Evolutionary conservation across 2,113 vertebrate species (phyloP), one percentile per base, ranked within the genome.

Genomic region (Petromus typicus): DNA sequence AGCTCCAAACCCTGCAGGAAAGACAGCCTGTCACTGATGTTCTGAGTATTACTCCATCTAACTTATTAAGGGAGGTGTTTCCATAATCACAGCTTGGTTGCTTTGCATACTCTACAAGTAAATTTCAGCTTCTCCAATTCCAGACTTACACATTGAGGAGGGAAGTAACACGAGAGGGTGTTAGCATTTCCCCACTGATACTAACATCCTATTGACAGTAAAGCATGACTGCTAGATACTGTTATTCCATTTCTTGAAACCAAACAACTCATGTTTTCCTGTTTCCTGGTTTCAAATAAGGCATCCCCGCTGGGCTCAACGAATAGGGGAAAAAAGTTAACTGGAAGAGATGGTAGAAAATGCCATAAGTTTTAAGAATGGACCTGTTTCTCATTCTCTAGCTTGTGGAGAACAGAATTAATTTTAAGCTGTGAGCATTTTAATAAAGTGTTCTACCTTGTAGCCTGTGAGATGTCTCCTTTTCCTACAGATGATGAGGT

Each of bases 351-450:
- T 45, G 25, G 54, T 27, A 64, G 83, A 85, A 92, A 92, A 89
- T 86, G 73, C 10, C 48, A 92, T 12, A 9, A 22, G 64, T 93
- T 96, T 81, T n/a, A 93, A 94, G 69, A 90, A 54, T 17, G 7
- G 43, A 81, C 6, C 37, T 73, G 43, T 5, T 96, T 97, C 64
- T 45, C 20, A 81, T 56, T 30, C 57, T 7, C 8, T 67, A 73
- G 88, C 14, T 18, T 81, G 56, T 16, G 3, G 32, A 82, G 61
- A 94, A 92, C 48, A 76, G 87, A 88, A 90, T 63, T 57, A 81
- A 95, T 88, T 93, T 78, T 83, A 51, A 88, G 57, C 82, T 89
- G 88, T 20, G 11, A 92, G 69, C 76, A 69, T 30, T 75, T 61
- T 91, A 78, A 40, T 32, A 5, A 64, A 73, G 88, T 66, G 54